A percentile compares a stretch with the other conserved stretches of the same genome.
These are phyloP conservation scores for Lepidurus packardi DNA, from an alignment of 1,140 invertebrate species.

Conservation along the genomic window DNA sequence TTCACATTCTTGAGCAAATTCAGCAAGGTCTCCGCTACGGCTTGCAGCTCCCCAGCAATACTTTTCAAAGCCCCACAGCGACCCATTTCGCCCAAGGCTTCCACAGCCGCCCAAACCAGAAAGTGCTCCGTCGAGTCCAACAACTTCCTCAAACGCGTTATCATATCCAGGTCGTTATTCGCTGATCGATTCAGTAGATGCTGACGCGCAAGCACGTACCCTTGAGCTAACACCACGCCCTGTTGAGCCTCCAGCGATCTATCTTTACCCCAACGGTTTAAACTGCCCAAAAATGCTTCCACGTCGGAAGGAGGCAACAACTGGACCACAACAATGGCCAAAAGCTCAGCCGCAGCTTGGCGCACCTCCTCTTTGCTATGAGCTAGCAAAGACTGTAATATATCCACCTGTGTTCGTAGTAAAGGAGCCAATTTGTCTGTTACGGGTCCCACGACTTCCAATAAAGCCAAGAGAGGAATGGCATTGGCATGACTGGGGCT, in stretches of 20 bases:
- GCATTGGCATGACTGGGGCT: conserved; percentile 41
- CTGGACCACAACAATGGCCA: conserved; percentile 58
- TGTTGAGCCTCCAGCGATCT: conserved; percentile 62
- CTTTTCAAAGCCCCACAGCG: conserved; percentile 58
- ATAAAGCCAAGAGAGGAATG: conserved; percentile 58
- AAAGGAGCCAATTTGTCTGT: conserved; percentile 54
- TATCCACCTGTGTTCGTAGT: conserved; percentile 50
- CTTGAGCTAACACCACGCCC: conserved; percentile 61
- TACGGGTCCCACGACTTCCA: conserved; percentile 66
- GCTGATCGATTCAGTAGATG: conserved; percentile 20
- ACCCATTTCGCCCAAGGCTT: conserved; percentile 62
- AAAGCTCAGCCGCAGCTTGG: conserved; percentile 60
- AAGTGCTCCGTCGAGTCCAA: conserved; percentile 53
- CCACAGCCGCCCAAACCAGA: conserved; percentile 56
- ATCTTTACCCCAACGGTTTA: conserved; percentile 41
- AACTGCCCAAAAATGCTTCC: conserved; percentile 40
- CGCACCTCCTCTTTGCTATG: conserved; percentile 69
- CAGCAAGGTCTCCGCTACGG: conserved; percentile 50
- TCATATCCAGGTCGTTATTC: conserved; percentile 12
- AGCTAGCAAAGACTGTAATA: conserved; percentile 53
- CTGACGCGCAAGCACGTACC: conserved; percentile 57
- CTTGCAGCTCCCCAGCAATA: conserved; percentile 39
- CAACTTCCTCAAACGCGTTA: conserved; percentile 41
- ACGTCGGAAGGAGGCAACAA: conserved; percentile 44
- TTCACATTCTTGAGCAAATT: conserved; percentile 58